Conservation (phyloP, 2,113 vertebrate species). For the Seriola dumerili region DNA sequence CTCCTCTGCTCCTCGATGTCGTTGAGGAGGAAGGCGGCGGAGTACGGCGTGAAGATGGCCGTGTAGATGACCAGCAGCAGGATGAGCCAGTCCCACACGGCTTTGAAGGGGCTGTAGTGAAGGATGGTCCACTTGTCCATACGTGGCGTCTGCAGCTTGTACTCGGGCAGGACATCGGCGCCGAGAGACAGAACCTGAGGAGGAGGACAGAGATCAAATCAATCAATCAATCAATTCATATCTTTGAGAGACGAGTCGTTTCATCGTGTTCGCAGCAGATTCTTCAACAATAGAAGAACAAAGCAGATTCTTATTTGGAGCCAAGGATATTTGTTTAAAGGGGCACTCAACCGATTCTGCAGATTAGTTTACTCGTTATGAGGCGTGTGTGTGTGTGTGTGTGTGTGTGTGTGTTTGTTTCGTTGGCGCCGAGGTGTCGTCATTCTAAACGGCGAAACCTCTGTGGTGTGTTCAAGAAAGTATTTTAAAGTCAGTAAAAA, state of each 20-base stretch:
- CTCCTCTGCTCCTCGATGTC: conserved; percentile 94
- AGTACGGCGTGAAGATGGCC: conserved; percentile 98
- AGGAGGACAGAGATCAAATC: neutral
- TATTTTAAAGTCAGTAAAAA: neutral
- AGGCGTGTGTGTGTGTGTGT: too few relatives aligned
- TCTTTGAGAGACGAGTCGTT: neutral
- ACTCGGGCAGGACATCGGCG: conserved; percentile 97
- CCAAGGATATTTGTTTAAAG: neutral
- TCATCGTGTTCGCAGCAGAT: neutral
- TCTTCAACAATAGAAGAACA: too few relatives aligned
- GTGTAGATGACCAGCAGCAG: conserved; percentile 98
- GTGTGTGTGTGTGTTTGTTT: too few relatives aligned
- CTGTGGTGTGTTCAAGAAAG: too few relatives aligned
- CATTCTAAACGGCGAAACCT: too few relatives aligned
- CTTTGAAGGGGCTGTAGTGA: conserved; percentile 99
- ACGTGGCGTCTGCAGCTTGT: conserved; percentile 96
- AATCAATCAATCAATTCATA: neutral
- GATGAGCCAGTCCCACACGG: conserved; percentile 99
- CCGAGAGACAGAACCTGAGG: conserved; percentile 95
- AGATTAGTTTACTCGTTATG: neutral
- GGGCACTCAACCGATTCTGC: neutral
- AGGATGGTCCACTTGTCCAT: conserved; percentile 98
- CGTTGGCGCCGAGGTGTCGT: too few relatives aligned
- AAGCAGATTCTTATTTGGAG: neutral
- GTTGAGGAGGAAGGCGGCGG: conserved; percentile 98